phyloP scores from a whole-genome alignment of 2,113 vertebrate genomes.

The Colistium nudipinnis region DNA sequence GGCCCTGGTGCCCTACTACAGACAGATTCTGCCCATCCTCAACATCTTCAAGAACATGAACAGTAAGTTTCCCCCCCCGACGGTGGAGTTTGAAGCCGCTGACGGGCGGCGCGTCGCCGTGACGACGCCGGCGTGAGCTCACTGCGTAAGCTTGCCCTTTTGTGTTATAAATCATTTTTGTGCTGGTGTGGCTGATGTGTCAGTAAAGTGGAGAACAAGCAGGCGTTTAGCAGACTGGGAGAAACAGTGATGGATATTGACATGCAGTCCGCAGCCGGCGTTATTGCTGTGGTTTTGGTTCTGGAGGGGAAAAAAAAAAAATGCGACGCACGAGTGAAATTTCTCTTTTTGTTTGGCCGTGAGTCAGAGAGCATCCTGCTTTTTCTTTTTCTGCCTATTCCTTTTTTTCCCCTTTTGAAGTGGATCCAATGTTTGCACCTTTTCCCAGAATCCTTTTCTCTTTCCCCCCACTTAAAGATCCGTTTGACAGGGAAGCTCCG shows the following conservation, averaged over 20 bases:
- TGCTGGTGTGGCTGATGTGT: not conserved
- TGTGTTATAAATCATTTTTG: constrained; percentile 33
- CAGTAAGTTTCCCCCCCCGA: constrained; percentile 81
- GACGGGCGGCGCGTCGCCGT: constrained; percentile 30
- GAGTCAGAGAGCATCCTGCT: constrained; percentile 1
- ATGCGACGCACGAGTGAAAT: not conserved
- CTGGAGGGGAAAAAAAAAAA: no score
- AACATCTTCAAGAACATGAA: constrained; percentile 97
- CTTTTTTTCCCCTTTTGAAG: constrained; percentile 14
- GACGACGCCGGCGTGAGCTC: not conserved
- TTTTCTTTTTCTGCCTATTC: constrained; percentile 2
- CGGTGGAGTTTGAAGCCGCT: constrained; percentile 6
- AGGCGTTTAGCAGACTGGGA: constrained; percentile 5
- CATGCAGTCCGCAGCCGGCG: not conserved
- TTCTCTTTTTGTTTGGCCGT: constrained; percentile 8
- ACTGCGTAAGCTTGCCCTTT: constrained; percentile 24
- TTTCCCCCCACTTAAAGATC: constrained; percentile 40
- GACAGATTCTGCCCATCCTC: constrained; percentile 92
- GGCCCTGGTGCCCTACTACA: constrained; percentile 93
- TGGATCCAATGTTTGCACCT: constrained; percentile 4
- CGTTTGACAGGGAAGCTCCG: constrained; percentile 47
- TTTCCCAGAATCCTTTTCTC: constrained; percentile 20
- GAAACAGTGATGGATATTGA: constrained; percentile 7
- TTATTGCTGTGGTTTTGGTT: not conserved
- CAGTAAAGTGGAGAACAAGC: constrained; percentile 3